phyloP scores from a whole-genome alignment of 2,113 vertebrate species.

The Muscicapa adusta region DNA sequence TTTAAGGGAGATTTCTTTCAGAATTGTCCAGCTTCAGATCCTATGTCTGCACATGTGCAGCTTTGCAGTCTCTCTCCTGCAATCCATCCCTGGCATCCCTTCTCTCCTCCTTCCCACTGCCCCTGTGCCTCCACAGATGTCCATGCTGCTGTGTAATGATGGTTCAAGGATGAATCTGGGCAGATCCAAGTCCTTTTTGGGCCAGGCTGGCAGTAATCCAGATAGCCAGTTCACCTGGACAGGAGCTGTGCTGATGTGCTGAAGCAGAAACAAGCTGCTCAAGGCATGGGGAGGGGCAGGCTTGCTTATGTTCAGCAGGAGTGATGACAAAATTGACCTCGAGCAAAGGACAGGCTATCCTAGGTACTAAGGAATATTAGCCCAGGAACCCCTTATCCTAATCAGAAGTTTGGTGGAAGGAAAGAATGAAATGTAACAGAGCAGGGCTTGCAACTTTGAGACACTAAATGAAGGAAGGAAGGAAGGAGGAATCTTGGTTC shows the following conservation, averaged over 20 bases:
- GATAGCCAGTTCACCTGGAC: neutral
- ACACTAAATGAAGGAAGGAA: neutral
- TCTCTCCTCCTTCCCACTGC: neutral
- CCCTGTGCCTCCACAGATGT: neutral
- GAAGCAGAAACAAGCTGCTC: neutral
- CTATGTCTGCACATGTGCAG: neutral
- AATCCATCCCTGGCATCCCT: neutral
- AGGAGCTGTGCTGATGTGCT: neutral
- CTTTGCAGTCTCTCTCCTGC: neutral
- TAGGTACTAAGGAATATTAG: neutral
- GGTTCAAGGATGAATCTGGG: neutral
- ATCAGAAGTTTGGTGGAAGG: neutral
- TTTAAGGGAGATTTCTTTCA: neutral
- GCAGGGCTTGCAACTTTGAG: neutral
- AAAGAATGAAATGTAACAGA: neutral
- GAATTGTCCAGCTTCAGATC: neutral
- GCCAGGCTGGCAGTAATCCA: neutral
- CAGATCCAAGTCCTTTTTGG: neutral
- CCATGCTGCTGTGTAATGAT: neutral
- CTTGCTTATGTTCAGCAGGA: neutral
- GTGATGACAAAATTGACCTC: neutral
- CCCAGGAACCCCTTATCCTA: neutral
- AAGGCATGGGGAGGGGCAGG: neutral
- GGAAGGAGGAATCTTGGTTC: neutral
- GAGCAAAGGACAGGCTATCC: neutral